Percentiles rank a stretch among this genome's conserved stretches.
phyloP scores from a whole-genome alignment of 2,888 invertebrate species.

The Ommatoiulus sabulosus region DNA sequence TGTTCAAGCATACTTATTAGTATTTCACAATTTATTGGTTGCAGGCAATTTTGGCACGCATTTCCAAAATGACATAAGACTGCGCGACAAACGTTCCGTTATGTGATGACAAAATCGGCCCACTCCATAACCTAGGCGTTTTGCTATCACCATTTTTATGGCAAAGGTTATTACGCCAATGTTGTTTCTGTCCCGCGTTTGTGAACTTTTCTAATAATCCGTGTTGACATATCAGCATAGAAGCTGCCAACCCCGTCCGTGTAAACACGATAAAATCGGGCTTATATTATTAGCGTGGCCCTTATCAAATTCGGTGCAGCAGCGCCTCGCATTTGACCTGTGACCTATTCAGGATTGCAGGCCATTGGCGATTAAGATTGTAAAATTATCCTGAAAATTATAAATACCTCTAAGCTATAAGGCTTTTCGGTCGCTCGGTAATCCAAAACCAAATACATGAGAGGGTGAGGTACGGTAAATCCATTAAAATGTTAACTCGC shows the following conservation, averaged over 20 bases:
- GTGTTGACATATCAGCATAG: conserved; percentile 22
- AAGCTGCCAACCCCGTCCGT: conserved; percentile 30
- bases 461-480: conserved; percentile 2
- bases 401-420: neutral
- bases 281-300: conserved; percentile 32
- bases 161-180: conserved; percentile 43
- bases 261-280: conserved; percentile 40
- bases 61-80: conserved; percentile 24
- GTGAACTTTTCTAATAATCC: conserved; percentile 35
- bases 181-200: conserved; percentile 4
- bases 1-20: conserved; percentile 43
- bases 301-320: conserved; percentile 35
- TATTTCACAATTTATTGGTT: conserved; percentile 16
- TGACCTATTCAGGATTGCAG: conserved; percentile 31
- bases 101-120: conserved; percentile 7
- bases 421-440: neutral
- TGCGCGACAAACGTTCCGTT: conserved; percentile 5
- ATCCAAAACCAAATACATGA: conserved; percentile 3
- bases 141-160: conserved; percentile 35
- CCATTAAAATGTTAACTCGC: neutral
- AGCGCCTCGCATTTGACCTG: neutral
- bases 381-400: conserved; percentile 2
- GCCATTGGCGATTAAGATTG: conserved; percentile 36
- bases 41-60: conserved; percentile 23
- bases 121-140: conserved; percentile 16